Evolutionary conservation across 2,888 invertebrate species (phyloP).

Genomic region (Drosophila mulleri): DNA sequence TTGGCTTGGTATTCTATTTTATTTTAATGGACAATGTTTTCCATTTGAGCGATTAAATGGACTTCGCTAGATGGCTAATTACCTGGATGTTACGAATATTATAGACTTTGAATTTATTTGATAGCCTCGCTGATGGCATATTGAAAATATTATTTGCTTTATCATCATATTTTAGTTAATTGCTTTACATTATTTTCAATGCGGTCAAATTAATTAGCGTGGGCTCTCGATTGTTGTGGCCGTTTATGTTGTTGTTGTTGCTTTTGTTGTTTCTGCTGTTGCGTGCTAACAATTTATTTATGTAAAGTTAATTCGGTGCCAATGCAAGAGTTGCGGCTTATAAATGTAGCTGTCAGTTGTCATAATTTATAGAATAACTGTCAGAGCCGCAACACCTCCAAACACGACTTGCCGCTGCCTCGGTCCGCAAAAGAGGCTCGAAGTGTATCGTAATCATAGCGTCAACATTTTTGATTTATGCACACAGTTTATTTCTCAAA

Average conservation of each 20-base stretch:
- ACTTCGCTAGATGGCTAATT: slow-evolving; percentile 35
- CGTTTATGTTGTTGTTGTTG: neutral
- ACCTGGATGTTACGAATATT: slow-evolving; percentile 2
- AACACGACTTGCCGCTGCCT: slow-evolving; percentile 68
- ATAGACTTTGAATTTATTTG: slow-evolving; percentile 27
- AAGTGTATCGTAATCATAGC: slow-evolving; percentile 75
- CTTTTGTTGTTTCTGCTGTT: slow-evolving; percentile 18
- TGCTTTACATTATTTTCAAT: slow-evolving; percentile 71
- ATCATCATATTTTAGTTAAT: slow-evolving; percentile 68
- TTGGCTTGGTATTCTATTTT: neutral
- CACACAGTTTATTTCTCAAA: slow-evolving; percentile 64
- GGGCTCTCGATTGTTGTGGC: slow-evolving; percentile 15
- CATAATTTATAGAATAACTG: slow-evolving; percentile 82
- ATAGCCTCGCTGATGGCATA: slow-evolving; percentile 9
- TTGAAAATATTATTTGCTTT: slow-evolving; percentile 25
- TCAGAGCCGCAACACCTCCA: slow-evolving; percentile 78
- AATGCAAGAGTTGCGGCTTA: slow-evolving; percentile 78
- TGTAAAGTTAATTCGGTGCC: slow-evolving; percentile 57
- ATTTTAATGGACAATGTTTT: slow-evolving; percentile 4
- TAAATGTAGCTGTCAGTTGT: slow-evolving; percentile 80
- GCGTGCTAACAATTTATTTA: slow-evolving; percentile 68
- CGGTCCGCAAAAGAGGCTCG: slow-evolving; percentile 41
- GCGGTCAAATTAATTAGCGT: slow-evolving; percentile 72
- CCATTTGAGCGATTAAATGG: neutral
- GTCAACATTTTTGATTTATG: slow-evolving; percentile 80